phyloP scores from a whole-genome alignment of 2,888 invertebrate genomes.

The Scelioninae gen. 1 region DNA sequence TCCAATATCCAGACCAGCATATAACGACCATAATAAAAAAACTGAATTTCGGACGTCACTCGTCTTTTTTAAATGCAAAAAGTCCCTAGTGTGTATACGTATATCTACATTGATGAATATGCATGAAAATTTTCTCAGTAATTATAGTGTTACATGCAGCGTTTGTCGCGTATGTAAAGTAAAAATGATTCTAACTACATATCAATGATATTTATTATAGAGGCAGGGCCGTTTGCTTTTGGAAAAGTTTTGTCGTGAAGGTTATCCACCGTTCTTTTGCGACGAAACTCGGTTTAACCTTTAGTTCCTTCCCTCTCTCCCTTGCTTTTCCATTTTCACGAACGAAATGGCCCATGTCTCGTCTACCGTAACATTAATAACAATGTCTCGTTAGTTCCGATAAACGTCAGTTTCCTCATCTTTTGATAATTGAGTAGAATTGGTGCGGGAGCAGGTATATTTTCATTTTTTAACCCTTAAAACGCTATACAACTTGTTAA shows the following conservation, averaged over 20 bases:
- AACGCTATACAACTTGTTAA: too few species aligned
- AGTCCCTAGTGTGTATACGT: conserved; percentile 63
- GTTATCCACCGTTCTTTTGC: conserved; percentile 20
- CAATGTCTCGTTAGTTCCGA: conserved; percentile 53
- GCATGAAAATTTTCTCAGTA: conserved; percentile 58
- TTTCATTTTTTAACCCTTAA: too few species aligned
- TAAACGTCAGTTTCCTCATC: conserved; percentile 67
- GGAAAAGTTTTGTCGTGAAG: conserved; percentile 35
- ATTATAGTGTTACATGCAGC: conserved; percentile 68
- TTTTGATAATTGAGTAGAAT: conserved; percentile 45
- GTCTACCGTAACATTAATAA: conserved; percentile 64
- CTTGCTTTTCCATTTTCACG: conserved; percentile 21
- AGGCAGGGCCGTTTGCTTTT: conserved; percentile 58
- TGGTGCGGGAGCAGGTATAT: too few species aligned
- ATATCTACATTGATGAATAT: conserved; percentile 69
- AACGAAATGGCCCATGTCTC: conserved; percentile 56
- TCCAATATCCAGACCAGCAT: too few species aligned
- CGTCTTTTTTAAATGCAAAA: conserved; percentile 61
- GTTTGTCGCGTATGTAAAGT: conserved; percentile 61
- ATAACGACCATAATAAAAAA: too few species aligned
- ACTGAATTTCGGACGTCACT: neutral
- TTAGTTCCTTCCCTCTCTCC: neutral
- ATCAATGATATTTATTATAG: conserved; percentile 67
- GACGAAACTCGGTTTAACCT: conserved; percentile 1
- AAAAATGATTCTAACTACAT: conserved; percentile 69